A percentile compares a stretch with the other conserved stretches of the same genome.
Conservation (phyloP, 2,113 vertebrate genomes). For the Grammomys dolichurus region DNA sequence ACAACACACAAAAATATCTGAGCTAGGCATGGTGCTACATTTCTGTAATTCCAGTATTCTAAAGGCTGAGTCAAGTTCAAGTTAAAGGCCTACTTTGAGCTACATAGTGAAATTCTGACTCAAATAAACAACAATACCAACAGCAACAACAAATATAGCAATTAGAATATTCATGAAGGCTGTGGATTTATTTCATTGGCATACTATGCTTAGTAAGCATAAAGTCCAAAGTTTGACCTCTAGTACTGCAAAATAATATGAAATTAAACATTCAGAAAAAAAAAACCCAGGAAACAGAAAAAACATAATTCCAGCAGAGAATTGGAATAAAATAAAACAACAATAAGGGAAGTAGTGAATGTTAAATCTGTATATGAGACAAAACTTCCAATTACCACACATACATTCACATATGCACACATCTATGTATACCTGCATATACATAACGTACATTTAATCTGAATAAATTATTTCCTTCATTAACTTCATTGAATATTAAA, state of each 20-base stretch:
- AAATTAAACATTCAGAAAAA: slow-evolving; percentile 46
- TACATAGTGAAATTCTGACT: not conserved
- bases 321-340: slow-evolving; percentile 11
- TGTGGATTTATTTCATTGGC: not conserved
- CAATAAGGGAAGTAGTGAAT: not conserved
- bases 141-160: not conserved
- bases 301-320: not conserved
- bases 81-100: too few species aligned
- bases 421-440: not conserved
- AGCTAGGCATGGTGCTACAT: not conserved
- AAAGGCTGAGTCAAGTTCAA: not conserved
- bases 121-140: not conserved
- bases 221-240: not conserved
- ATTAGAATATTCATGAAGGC: not conserved
- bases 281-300: not conserved
- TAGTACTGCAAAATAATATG: not conserved
- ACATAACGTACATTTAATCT: not conserved
- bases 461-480: not conserved
- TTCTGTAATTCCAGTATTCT: not conserved
- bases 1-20: not conserved
- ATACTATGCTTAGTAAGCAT: not conserved
- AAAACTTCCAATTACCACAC: slow-evolving; percentile 3
- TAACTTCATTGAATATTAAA: not conserved
- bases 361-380: not conserved
- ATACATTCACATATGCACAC: not conserved